Conservation (phyloP, 1,140 invertebrate species). For the Solen grandis region DNA sequence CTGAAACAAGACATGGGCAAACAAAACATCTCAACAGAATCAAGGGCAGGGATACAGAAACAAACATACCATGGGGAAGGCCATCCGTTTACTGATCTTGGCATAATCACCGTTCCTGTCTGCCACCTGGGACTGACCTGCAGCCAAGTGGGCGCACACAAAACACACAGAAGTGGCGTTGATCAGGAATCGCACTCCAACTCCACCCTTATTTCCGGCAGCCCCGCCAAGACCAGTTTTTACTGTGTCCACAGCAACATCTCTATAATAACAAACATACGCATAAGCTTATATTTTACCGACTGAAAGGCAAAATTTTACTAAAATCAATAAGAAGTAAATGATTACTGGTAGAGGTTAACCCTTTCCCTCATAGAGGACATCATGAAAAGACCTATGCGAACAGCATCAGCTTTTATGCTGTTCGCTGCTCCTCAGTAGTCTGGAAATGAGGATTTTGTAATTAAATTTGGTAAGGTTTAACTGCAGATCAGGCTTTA, state of each 20-base stretch:
- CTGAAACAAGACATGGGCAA: too few relatives aligned
- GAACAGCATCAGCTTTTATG: too few relatives aligned
- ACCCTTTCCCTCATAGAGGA: too few relatives aligned
- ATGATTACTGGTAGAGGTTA: neutral
- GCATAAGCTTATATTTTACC: neutral
- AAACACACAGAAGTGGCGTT: conserved; percentile 97
- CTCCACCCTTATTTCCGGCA: conserved; percentile 96
- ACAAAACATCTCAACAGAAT: too few relatives aligned
- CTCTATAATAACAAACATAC: conserved; percentile 81
- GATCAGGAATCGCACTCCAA: conserved; percentile 94
- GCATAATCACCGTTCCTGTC: conserved; percentile 98
- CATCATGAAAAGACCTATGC: too few relatives aligned
- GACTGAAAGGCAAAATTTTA: neutral
- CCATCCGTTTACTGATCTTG: conserved; percentile 95
- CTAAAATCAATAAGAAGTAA: neutral
- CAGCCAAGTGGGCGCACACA: conserved; percentile 99
- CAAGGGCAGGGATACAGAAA: too few relatives aligned
- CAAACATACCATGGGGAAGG: conserved; percentile 94
- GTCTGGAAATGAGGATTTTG: too few relatives aligned
- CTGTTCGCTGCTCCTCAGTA: too few relatives aligned
- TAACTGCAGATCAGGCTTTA: too few relatives aligned
- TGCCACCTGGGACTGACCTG: conserved; percentile 97
- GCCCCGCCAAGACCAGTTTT: conserved; percentile 99
- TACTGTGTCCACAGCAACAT: conserved; percentile 96
- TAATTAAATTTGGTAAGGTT: too few relatives aligned